Conservation (phyloP, 2,797 vertebrate species). For the Girardinus metallicus region DNA sequence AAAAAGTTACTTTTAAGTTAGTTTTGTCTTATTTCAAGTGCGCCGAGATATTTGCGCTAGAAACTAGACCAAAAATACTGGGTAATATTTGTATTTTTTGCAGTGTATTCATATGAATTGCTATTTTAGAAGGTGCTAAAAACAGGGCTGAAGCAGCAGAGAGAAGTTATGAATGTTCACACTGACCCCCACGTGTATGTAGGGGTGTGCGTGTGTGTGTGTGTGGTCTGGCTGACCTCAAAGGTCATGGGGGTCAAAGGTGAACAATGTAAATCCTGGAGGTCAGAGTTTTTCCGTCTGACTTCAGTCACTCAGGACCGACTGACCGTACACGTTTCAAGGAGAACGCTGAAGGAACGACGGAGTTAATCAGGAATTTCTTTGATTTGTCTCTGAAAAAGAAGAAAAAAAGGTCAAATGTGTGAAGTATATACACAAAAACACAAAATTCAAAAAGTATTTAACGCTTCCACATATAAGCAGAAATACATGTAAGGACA, state of each 20-base stretch:
- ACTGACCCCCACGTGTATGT: conserved; percentile 44
- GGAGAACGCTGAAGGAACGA: background rate
- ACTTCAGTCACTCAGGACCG: conserved; percentile 38
- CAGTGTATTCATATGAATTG: background rate
- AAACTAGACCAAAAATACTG: too few relatives aligned
- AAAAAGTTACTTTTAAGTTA: too few relatives aligned
- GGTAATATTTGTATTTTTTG: too few relatives aligned
- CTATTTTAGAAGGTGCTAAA: conserved; percentile 22
- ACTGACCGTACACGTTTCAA: conserved; percentile 16
- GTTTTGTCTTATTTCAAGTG: too few relatives aligned
- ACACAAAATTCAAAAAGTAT: background rate
- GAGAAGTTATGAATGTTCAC: conserved; percentile 53
- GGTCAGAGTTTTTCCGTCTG: conserved; percentile 31
- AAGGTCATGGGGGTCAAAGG: conserved; percentile 49
- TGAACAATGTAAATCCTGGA: conserved; percentile 39
- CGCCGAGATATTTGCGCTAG: too few relatives aligned
- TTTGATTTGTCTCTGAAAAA: background rate
- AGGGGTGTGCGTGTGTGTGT: conserved; percentile 29
- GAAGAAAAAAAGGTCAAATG: background rate
- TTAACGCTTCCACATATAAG: background rate
- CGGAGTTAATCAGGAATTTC: background rate
- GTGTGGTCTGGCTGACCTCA: conserved; percentile 64
- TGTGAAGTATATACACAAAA: too few relatives aligned
- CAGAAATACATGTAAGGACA: too few relatives aligned
- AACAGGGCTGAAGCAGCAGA: conserved; percentile 1